Evolutionary conservation across 2,797 vertebrate genomes (phyloP).

Genomic region (Anguilla obscura): DNA sequence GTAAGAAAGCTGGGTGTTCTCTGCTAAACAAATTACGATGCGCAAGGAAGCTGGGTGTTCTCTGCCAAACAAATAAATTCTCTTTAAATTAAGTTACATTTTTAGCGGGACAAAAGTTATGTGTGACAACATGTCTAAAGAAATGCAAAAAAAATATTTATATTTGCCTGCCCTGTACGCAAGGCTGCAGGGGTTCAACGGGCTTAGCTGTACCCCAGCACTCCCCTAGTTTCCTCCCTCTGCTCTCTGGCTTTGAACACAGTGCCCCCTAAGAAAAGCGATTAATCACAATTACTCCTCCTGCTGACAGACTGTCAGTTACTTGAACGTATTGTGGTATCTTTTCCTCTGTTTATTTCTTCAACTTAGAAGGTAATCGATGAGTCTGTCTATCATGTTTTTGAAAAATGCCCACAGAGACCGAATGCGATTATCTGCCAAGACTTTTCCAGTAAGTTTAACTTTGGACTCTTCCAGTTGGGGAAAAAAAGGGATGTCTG

Average conservation of each 20-base stretch:
- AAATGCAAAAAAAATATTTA: neutral
- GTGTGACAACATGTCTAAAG: neutral
- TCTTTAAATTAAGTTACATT: neutral
- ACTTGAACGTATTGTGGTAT: constrained; percentile 40
- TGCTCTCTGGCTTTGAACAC: constrained; percentile 53
- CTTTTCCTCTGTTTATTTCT: constrained; percentile 43
- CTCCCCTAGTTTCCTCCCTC: constrained; percentile 46
- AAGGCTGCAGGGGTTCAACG: constrained; percentile 49
- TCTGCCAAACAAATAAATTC: neutral
- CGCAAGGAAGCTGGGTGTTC: neutral
- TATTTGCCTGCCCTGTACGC: constrained; percentile 44
- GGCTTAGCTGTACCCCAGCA: constrained; percentile 50
- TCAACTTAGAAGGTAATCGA: constrained; percentile 52
- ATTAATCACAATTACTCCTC: constrained; percentile 58
- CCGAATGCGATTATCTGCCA: neutral
- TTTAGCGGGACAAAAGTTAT: neutral
- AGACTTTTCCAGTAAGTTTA: constrained; percentile 1
- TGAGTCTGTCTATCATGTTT: constrained; percentile 49
- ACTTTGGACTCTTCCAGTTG: neutral
- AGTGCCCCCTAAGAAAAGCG: constrained; percentile 51
- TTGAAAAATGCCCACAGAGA: constrained; percentile 31
- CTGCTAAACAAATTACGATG: neutral
- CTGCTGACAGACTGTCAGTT: constrained; percentile 48
- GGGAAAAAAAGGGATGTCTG: neutral
- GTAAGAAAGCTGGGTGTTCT: neutral